These are phyloP conservation scores for Cotesia chilonis DNA, from an alignment of 1,140 invertebrate species.

Conservation along the genomic window DNA sequence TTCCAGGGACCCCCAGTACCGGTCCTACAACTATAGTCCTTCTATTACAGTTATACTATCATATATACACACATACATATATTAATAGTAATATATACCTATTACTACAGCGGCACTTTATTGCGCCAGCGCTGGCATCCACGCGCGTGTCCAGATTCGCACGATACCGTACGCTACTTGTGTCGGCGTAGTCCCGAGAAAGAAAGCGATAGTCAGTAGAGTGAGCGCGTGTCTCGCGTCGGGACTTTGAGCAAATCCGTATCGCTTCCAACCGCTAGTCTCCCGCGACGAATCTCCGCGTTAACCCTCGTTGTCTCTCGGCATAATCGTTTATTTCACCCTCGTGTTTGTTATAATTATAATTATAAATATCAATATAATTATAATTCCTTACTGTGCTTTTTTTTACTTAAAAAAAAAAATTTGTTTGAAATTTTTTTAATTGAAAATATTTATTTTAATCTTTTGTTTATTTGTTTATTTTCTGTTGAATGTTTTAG, in stretches of 20 bases:
- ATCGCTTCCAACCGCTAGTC: conserved; percentile 14
- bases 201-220: background rate
- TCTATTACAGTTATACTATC: background rate
- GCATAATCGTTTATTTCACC: conserved; percentile 3
- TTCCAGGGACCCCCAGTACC: background rate
- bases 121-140: conserved; percentile 20
- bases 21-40: background rate
- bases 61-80: too few species aligned
- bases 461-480: too few species aligned
- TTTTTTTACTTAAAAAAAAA: too few species aligned
- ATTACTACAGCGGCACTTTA: conserved; percentile 23
- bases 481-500: too few species aligned
- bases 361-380: too few species aligned
- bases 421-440: too few species aligned
- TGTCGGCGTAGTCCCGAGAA: background rate
- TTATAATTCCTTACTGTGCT: too few species aligned
- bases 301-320: conserved; percentile 15
- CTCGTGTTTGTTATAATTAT: background rate
- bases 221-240: background rate
- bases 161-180: conserved; percentile 24
- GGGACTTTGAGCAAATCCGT: conserved; percentile 21
- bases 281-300: conserved; percentile 14
- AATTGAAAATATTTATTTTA: too few species aligned
- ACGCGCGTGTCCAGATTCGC: conserved; percentile 27
- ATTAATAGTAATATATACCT: too few species aligned